Percentiles rank a stretch among this genome's conserved stretches.
These are phyloP conservation scores for Melieria omissa DNA, from an alignment of 2,888 invertebrate species.

Conservation along the genomic window DNA sequence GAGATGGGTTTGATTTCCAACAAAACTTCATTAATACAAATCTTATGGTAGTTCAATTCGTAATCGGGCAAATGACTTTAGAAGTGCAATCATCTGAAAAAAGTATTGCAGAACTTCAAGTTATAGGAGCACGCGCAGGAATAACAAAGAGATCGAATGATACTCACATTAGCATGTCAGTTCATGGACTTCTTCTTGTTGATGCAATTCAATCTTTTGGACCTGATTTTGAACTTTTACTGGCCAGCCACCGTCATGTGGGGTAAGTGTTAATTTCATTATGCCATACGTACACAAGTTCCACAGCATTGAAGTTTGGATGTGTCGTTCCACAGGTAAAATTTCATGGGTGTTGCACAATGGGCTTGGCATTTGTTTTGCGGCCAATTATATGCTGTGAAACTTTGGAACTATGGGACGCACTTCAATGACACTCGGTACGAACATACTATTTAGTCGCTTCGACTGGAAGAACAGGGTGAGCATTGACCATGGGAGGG, in stretches of 20 bases:
- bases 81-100: slow-evolving; percentile 88
- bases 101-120: slow-evolving; percentile 92
- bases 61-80: slow-evolving; percentile 86
- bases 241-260: slow-evolving; percentile 94
- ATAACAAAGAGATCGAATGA: slow-evolving; percentile 80
- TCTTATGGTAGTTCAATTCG: slow-evolving; percentile 84
- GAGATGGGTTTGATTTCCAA: slow-evolving; percentile 12
- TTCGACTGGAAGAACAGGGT: no score
- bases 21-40: slow-evolving; percentile 67
- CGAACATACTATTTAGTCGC: no score
- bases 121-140: slow-evolving; percentile 85
- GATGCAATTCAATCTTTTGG: slow-evolving; percentile 97
- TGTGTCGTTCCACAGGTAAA: no score
- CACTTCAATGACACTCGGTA: no score
- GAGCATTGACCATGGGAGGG: no score
- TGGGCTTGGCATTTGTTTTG: no score
- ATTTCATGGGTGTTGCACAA: no score
- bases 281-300: no score
- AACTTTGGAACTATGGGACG: no score
- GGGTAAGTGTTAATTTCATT: slow-evolving; percentile 69
- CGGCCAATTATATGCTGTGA: no score
- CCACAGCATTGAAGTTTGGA: no score
- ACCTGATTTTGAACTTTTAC: slow-evolving; percentile 91
- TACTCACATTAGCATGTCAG: slow-evolving; percentile 82
- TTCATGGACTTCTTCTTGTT: slow-evolving; percentile 91